Evolutionary conservation across 2,888 invertebrate genomes (phyloP), one percentile per base, ranked within the genome.

Genomic region (Escarpia spicata): DNA sequence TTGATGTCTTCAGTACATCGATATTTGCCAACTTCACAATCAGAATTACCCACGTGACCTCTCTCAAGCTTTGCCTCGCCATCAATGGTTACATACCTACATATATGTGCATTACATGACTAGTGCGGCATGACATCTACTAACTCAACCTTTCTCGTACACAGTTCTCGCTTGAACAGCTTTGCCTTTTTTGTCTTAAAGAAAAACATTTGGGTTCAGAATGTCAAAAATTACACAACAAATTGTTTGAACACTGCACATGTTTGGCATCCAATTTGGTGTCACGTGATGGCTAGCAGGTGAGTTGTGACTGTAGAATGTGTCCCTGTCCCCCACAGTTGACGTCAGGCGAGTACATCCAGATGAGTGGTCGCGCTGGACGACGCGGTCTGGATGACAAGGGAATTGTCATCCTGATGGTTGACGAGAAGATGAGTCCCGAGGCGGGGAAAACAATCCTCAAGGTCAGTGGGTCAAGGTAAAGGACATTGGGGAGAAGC

Each of bases 341-440:
- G 93, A 98, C 99, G 0, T 99, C 99, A 0, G 99, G 99, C 10
- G 99, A 99, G 97, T 99, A 99, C 96, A 99, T 99, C 94, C 99
- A 99, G 97, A 99, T 99, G 99, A 99, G 99, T 19, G 99, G 99
- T 0, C 97, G 99, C 94, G 99, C 99, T 0, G 99, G 99, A 2
- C 97, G 99, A 92, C 97, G 99, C 96, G 99, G 99, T 93, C 97
- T 99, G 91, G 99, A 99, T 96, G 99, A 99, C 96, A 98, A 98
- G 96, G 96, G 91, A 98, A 99, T 99, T 93, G 99, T 99, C 10
- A 99, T 99, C 94, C 97, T 99, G 91, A 99, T 99, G 99, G 98
- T 99, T 37, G 99, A 99, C 96, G 99, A 99, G 97, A 98, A 99
- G 97, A 98, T 99, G 94, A 97, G 97, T 93, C 97, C 97, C 2